Evolutionary conservation across 2,888 invertebrate genomes (phyloP), one percentile per base, ranked within the genome.

Genomic region (Drosophila ustulata): DNA sequence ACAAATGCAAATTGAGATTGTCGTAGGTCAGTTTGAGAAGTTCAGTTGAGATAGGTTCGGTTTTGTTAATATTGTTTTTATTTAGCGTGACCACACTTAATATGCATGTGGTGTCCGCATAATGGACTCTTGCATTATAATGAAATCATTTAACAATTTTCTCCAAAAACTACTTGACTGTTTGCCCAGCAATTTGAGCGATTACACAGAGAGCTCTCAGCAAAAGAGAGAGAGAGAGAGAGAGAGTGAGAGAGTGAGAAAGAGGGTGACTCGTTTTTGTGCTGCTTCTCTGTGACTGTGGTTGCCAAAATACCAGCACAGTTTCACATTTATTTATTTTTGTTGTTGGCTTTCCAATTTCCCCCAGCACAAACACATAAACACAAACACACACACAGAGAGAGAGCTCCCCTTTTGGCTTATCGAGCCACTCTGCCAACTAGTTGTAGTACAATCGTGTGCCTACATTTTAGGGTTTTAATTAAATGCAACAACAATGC

Each of bases 401-500:
- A 7, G 18, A 3, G 9, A 4, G 5, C 13, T 23, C 34, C 13
- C 39, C n/a, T 11, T 46, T 41, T 34, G 45, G 47, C 63, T 53
- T 50, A 61, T 65, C 45, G 47, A 61, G 75, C 66, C 55, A 62
- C 66, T 70, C 58, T 53, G 50, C 37, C 78, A 62, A 63, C 63
- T 64, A 26, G 13, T 34, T 23, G 55, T 34, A 66, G 45, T 34
- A 66, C 71, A 80, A 75, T 80, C 59, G 65, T 75, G 75, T 63
- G 80, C 80, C 82, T 82, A 76, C 71, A 86, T 80, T 88, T 78
- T 66, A 69, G 76, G 82, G 68, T 89, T 89, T 84, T 84, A 89
- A 84, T 84, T 84, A 87, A 89, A 89, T 89, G 76, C 89, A 81
- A 73, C 83, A 88, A 82, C 83, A 88, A 81, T 59, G 53, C 61